Percentiles rank a stretch among this genome's conserved stretches.
Conservation (phyloP, 2,113 vertebrate genomes). For the Scortum barcoo region DNA sequence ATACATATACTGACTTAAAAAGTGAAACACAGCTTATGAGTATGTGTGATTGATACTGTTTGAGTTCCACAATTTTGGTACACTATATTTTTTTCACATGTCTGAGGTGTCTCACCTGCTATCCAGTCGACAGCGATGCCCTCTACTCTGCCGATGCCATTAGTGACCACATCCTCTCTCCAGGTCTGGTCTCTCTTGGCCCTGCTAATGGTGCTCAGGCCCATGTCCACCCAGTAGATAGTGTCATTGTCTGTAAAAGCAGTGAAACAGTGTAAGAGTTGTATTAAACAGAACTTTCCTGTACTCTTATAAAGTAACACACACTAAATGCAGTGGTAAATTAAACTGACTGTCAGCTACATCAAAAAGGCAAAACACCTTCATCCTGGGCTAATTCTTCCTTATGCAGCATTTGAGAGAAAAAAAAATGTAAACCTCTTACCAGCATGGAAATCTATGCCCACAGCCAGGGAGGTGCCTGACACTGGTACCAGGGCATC, state of each 20-base stretch:
- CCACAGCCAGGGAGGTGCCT: slow-evolving; percentile 95
- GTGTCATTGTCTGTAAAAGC: slow-evolving; percentile 92
- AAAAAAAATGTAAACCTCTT: slow-evolving; percentile 29
- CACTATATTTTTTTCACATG: background rate
- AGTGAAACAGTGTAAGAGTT: background rate
- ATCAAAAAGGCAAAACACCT: background rate
- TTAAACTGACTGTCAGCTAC: background rate
- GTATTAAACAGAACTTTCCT: background rate
- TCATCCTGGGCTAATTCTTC: background rate
- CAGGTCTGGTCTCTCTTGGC: slow-evolving; percentile 97
- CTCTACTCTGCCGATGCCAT: slow-evolving; percentile 96
- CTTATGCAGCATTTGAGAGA: background rate
- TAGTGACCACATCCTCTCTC: slow-evolving; percentile 96
- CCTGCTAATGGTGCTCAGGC: slow-evolving; percentile 95
- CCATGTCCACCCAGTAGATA: slow-evolving; percentile 99
- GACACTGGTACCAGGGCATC: slow-evolving; percentile 97
- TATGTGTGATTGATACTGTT: background rate
- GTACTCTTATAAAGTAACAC: background rate
- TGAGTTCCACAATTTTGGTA: background rate
- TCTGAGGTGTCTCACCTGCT: slow-evolving; percentile 84
- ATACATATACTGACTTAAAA: background rate
- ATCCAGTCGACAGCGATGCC: slow-evolving; percentile 98
- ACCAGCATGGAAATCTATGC: slow-evolving; percentile 99
- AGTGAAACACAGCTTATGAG: background rate
- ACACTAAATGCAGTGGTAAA: background rate